Conservation (phyloP, 2,113 vertebrate genomes). For the Bostrychus sinensis region DNA sequence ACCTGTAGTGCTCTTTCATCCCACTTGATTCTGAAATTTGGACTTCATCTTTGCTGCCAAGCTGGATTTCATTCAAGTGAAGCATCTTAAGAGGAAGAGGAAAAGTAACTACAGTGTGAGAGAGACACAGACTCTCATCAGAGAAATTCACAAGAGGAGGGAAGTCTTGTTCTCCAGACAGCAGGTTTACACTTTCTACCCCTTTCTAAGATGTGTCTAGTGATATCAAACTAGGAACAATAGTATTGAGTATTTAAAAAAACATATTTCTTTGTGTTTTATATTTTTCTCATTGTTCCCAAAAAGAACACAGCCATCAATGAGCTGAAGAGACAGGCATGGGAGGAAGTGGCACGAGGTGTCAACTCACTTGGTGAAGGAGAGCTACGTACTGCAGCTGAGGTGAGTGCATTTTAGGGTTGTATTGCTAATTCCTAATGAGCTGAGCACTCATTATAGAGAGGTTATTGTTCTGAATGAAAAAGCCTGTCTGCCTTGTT, state of each 20-base stretch:
- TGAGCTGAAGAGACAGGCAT: constrained; percentile 92
- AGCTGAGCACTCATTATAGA: too few relatives aligned
- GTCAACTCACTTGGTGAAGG: constrained; percentile 92
- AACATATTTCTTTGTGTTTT: background rate
- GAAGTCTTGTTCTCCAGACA: constrained; percentile 94
- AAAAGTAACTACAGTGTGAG: constrained; percentile 97
- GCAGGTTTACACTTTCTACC: constrained; percentile 50
- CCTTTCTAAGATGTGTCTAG: background rate
- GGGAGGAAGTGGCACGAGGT: constrained; percentile 94
- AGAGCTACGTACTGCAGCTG: constrained; percentile 89
- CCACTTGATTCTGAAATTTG: constrained; percentile 6
- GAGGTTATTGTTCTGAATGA: too few relatives aligned
- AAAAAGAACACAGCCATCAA: constrained; percentile 92
- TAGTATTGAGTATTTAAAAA: too few relatives aligned
- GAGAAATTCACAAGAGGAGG: constrained; percentile 90
- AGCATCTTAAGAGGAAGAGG: constrained; percentile 92
- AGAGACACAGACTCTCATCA: constrained; percentile 93
- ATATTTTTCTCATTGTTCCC: constrained; percentile 5
- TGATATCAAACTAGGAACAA: too few relatives aligned
- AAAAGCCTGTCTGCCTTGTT: too few relatives aligned
- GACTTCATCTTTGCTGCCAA: constrained; percentile 37
- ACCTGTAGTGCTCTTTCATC: background rate
- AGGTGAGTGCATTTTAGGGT: constrained; percentile 57
- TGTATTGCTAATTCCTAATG: background rate
- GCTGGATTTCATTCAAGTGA: constrained; percentile 85